Conservation (phyloP, 2,888 invertebrate genomes). For the Theretra japonica region DNA sequence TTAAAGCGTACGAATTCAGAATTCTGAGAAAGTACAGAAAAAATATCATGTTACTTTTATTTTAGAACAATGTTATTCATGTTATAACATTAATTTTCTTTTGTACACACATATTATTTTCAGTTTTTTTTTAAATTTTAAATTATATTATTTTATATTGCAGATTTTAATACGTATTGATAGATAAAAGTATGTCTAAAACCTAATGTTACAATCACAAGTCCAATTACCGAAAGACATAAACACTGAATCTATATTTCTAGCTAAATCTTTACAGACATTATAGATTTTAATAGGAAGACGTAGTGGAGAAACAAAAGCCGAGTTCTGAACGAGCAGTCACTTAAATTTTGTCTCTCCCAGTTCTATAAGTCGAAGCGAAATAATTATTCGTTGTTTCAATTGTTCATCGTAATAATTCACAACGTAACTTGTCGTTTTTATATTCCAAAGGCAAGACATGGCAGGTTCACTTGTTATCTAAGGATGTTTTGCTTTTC, state of each 20-base stretch:
- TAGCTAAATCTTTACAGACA: constrained; percentile 34
- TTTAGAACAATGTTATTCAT: too few relatives aligned
- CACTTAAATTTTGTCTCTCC: neutral
- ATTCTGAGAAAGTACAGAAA: too few relatives aligned
- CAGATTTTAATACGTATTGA: neutral
- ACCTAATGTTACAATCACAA: neutral
- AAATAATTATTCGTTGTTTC: constrained; percentile 34
- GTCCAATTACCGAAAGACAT: constrained; percentile 18
- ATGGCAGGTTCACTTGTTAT: constrained; percentile 19
- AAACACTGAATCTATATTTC: constrained; percentile 30
- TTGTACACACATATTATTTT: too few relatives aligned
- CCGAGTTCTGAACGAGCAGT: neutral
- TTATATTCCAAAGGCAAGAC: neutral
- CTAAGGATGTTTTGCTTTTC: neutral
- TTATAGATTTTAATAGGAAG: constrained; percentile 9
- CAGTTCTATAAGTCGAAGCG: constrained; percentile 32
- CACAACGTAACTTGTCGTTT: neutral
- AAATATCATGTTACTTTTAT: too few relatives aligned
- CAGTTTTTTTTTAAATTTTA: too few relatives aligned
- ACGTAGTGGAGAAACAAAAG: neutral
- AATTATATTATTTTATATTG: neutral
- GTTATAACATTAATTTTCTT: too few relatives aligned
- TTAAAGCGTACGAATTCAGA: too few relatives aligned
- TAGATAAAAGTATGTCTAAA: neutral
- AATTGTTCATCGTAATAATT: constrained; percentile 29